A percentile compares a stretch with the other conserved stretches of the same genome.
phyloP scores from a whole-genome alignment of 2,888 invertebrate genomes.

The Hypena proboscidalis region DNA sequence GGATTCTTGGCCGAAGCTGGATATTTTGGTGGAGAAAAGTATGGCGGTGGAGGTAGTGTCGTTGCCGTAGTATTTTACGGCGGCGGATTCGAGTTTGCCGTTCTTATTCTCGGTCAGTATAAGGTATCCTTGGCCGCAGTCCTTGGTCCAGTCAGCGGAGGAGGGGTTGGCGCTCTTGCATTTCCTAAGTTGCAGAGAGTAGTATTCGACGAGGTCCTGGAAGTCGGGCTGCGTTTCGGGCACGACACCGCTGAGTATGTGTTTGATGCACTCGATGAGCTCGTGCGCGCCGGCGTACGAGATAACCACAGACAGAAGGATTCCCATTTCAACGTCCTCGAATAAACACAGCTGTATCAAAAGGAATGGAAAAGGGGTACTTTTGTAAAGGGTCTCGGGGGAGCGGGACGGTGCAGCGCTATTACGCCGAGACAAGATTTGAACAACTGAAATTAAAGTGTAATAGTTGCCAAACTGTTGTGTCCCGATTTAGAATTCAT shows the following conservation, averaged over 20 bases:
- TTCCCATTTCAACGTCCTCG: slow-evolving; percentile 85
- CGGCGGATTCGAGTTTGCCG: slow-evolving; percentile 68
- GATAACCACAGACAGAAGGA: slow-evolving; percentile 90
- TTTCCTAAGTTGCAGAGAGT: slow-evolving; percentile 66
- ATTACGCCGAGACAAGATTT: slow-evolving; percentile 79
- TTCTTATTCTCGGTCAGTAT: slow-evolving; percentile 68
- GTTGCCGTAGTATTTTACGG: slow-evolving; percentile 76
- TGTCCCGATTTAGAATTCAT: slow-evolving; percentile 79
- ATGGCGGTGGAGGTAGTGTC: slow-evolving; percentile 72
- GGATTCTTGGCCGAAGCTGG: slow-evolving; percentile 81
- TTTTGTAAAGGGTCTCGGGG: slow-evolving; percentile 60
- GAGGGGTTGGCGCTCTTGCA: slow-evolving; percentile 53
- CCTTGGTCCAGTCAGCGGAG: slow-evolving; percentile 63
- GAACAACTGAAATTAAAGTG: slow-evolving; percentile 85
- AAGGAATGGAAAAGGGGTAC: slow-evolving; percentile 58
- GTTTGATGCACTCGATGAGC: slow-evolving; percentile 84
- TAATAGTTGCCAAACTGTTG: slow-evolving; percentile 81
- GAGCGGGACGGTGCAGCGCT: slow-evolving; percentile 74
- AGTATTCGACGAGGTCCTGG: slow-evolving; percentile 71
- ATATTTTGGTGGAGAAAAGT: slow-evolving; percentile 82
- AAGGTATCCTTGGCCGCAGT: slow-evolving; percentile 77
- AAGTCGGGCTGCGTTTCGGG: slow-evolving; percentile 73
- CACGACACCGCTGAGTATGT: slow-evolving; percentile 76
- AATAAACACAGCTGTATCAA: slow-evolving; percentile 50
- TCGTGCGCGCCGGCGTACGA: slow-evolving; percentile 91